These are phyloP conservation scores for Drosophila oshimai DNA, from an alignment of 1,140 invertebrate genomes.

Conservation along the genomic window DNA sequence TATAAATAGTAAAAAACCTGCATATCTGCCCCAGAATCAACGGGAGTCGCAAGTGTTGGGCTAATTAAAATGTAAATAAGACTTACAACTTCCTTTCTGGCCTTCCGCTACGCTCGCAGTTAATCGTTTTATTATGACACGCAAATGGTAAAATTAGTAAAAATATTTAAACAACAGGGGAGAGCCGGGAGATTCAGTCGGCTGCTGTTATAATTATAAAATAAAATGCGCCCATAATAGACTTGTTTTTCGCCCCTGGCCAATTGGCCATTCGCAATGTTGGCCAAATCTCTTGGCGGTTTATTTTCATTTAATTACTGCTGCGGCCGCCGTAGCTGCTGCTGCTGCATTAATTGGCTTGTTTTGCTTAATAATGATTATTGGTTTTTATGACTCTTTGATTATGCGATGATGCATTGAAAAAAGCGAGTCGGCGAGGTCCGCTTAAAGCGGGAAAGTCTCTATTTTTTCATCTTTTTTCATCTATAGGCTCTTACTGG, in stretches of 20 bases:
- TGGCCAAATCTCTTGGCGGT: slow-evolving; percentile 69
- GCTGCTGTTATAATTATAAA: slow-evolving; percentile 59
- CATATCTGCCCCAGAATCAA: background rate
- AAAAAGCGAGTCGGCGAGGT: slow-evolving; percentile 45
- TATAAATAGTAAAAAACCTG: background rate
- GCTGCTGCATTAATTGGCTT: slow-evolving; percentile 74
- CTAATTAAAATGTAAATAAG: background rate
- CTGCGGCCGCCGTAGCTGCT: slow-evolving; percentile 6
- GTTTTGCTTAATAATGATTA: slow-evolving; percentile 81
- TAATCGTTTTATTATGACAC: slow-evolving; percentile 69
- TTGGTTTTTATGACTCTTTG: slow-evolving; percentile 81
- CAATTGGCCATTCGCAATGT: slow-evolving; percentile 26
- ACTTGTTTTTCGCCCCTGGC: slow-evolving; percentile 46
- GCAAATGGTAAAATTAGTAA: slow-evolving; percentile 75
- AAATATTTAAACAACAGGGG: slow-evolving; percentile 21
- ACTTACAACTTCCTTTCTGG: slow-evolving; percentile 28
- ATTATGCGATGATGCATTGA: slow-evolving; percentile 79
- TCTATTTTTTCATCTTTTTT: background rate
- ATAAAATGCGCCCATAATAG: slow-evolving; percentile 47
- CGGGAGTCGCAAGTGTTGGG: background rate
- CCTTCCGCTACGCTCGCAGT: slow-evolving; percentile 26
- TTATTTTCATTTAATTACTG: slow-evolving; percentile 80
- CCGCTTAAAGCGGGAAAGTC: slow-evolving; percentile 53
- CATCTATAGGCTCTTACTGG: slow-evolving; percentile 25
- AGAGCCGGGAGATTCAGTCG: background rate